Conservation (phyloP, 2,888 invertebrate genomes). For the Catocala nupta region DNA sequence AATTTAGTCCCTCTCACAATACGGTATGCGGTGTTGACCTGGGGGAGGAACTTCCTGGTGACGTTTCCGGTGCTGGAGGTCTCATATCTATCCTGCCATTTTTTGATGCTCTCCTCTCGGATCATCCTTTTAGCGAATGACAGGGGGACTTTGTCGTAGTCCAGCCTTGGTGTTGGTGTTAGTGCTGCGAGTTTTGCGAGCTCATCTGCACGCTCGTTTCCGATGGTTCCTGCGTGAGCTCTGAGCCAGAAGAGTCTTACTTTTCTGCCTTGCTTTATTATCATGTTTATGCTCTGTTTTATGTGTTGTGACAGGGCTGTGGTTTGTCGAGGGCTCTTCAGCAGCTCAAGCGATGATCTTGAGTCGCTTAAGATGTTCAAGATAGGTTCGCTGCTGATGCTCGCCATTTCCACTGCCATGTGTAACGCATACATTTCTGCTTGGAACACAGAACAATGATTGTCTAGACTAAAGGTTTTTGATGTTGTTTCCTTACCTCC, state of each 20-base stretch:
- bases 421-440: constrained; percentile 18
- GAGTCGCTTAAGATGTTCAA: constrained; percentile 19
- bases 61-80: no score
- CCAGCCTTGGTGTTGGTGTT: background rate
- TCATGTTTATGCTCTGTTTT: background rate
- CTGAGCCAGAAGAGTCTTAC: constrained; percentile 23
- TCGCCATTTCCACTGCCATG: constrained; percentile 3
- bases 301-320: background rate
- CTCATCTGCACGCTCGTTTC: constrained; percentile 7
- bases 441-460: constrained; percentile 17
- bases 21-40: no score
- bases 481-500: constrained; percentile 2
- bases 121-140: no score
- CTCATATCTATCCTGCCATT: no score
- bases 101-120: no score
- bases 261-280: background rate
- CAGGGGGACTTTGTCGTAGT: constrained; percentile 13
- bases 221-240: no score
- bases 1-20: no score
- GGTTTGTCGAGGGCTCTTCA: background rate
- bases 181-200: constrained; percentile 14
- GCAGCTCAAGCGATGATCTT: constrained; percentile 19
- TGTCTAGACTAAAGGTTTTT: constrained; percentile 5
- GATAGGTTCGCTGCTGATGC: background rate
- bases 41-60: no score